These are phyloP conservation scores for Oxyura jamaicensis DNA, from an alignment of 2,113 vertebrate genomes.

Conservation along the genomic window DNA sequence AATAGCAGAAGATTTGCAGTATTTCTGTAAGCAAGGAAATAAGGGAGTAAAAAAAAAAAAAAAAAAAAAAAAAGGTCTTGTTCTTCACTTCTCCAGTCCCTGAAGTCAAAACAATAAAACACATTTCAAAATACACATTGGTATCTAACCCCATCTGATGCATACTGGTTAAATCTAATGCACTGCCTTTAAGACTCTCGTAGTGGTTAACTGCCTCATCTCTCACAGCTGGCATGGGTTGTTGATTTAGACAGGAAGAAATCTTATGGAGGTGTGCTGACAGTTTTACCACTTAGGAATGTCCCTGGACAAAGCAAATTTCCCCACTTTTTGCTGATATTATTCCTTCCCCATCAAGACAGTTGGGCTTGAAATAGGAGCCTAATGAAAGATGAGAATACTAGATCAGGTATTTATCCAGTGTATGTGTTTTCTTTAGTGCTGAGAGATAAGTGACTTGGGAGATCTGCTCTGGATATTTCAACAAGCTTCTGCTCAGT, in stretches of 20 bases:
- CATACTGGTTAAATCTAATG: not conserved
- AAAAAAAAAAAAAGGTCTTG: not conserved
- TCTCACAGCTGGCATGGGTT: accelerated
- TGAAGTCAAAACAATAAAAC: not conserved
- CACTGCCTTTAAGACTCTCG: not conserved
- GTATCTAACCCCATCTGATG: not conserved
- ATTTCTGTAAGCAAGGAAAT: not conserved
- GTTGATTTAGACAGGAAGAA: not conserved
- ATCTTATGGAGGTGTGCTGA: not conserved
- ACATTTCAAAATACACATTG: not conserved
- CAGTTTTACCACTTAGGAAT: not conserved
- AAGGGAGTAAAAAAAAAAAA: not conserved
- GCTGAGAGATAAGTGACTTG: not conserved
- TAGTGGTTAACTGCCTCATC: not conserved
- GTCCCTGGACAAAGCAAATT: not conserved
- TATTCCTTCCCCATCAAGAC: not conserved
- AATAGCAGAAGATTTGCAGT: not conserved
- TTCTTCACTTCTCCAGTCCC: not conserved
- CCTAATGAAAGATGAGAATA: not conserved
- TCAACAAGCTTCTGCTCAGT: not conserved
- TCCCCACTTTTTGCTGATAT: not conserved
- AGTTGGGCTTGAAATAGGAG: not conserved
- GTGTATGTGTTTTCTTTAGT: accelerated
- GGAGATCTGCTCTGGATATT: not conserved
- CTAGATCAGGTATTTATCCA: not conserved